Evolutionary conservation across 2,888 invertebrate genomes (phyloP), one percentile per base, ranked within the genome.

Genomic region (Eulithis testata): DNA sequence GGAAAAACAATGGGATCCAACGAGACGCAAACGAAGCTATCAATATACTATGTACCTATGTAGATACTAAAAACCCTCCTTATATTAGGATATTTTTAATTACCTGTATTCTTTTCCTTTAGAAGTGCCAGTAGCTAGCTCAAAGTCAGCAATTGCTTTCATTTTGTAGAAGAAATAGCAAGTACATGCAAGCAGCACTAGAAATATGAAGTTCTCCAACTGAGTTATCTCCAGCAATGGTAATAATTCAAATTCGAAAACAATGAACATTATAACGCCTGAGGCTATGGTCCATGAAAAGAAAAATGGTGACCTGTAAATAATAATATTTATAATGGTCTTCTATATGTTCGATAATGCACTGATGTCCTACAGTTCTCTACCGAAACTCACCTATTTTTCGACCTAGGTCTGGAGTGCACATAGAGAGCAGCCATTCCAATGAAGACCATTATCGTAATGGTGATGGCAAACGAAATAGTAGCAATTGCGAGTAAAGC

Each of bases 231-330:
- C 96, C 70, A 96, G 86, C 65, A 96, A 89, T 6, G 95, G 95
- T 43, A 97, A 94, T n/a, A 96, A 95, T 69, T 91, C 90, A 62
- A 94, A 83, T 82, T 97, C 96, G 87, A 96, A 97, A 21, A 97
- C 93, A 27, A 95, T 73, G 77, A 95, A 94, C 82, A 97, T 88
- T 74, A 94, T 94, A 4, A 95, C 75, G 4, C 95, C 93, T 9
- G 97, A 96, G 52, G 95, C 95, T 50, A 96, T 80, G 0, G 95
- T 94, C 97, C 97, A 97, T 72, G 95, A 94, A 68, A 95, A 94
- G 83, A 97, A 97, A 84, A 97, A 97, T 78, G 95, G 95, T 1
- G 97, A 96, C 66, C 95, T 93, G 80, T n/a, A 87, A 88, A 21
- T 4, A 11, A 21, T 47, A 49, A 5, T 4, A 14, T 47, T 12